phyloP scores from a whole-genome alignment of 2,797 vertebrate genomes.

The Lycodopsis pacificus region DNA sequence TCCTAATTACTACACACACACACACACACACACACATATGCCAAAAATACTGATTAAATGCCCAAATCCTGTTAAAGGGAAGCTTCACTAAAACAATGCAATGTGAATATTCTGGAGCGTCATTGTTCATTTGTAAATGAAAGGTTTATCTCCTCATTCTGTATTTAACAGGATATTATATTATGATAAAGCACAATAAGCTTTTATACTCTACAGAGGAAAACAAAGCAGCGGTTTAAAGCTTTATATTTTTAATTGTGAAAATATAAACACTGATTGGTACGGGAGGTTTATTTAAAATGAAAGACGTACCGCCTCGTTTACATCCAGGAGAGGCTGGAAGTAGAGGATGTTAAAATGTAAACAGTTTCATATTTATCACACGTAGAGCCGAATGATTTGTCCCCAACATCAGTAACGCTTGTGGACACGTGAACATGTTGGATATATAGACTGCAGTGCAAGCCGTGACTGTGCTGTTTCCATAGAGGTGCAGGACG shows the following conservation, averaged over 20 bases:
- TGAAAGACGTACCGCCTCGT: not conserved
- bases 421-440: too few relatives aligned
- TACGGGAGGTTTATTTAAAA: not conserved
- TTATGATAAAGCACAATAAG: not conserved
- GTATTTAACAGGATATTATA: not conserved
- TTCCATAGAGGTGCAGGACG: too few relatives aligned
- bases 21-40: conserved; percentile 20
- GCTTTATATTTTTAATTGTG: not conserved
- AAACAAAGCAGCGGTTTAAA: conserved; percentile 17
- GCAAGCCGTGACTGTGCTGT: too few relatives aligned
- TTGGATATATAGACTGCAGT: too few relatives aligned
- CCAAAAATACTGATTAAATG: conserved; percentile 60
- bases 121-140: conserved; percentile 18
- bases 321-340: too few relatives aligned
- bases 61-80: conserved; percentile 55
- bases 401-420: too few relatives aligned
- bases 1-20: conserved; percentile 94
- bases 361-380: too few relatives aligned
- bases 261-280: not conserved
- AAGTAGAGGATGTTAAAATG: too few relatives aligned
- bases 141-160: conserved; percentile 14
- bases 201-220: not conserved
- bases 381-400: too few relatives aligned
- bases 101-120: not conserved
- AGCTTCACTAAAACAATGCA: conserved; percentile 40